phyloP scores from a whole-genome alignment of 2,888 invertebrate genomes.

The Caenorhabditis angaria region DNA sequence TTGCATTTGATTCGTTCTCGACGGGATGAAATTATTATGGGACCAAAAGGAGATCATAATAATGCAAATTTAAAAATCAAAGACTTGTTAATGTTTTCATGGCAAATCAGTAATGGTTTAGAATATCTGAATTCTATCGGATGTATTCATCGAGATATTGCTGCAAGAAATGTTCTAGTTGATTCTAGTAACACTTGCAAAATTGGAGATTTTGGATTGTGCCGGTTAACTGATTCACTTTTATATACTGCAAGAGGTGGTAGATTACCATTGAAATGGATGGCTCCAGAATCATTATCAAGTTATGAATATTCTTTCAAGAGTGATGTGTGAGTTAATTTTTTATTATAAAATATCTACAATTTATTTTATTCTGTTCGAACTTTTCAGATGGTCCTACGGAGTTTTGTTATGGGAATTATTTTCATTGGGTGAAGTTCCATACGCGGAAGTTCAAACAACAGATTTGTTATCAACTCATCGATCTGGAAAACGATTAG shows the following conservation, averaged over 20 bases:
- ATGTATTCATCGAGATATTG: constrained; percentile 67
- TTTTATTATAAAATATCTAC: not conserved
- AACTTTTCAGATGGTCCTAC: constrained; percentile 60
- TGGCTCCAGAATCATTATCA: constrained; percentile 62
- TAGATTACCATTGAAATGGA: constrained; percentile 65
- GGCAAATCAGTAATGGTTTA: constrained; percentile 67
- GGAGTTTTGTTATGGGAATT: constrained; percentile 65
- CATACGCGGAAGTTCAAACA: constrained; percentile 59
- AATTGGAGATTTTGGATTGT: constrained; percentile 67
- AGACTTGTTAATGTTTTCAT: constrained; percentile 62
- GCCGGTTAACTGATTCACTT: constrained; percentile 62
- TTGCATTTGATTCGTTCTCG: constrained; percentile 60
- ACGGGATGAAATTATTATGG: constrained; percentile 48
- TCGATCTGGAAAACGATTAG: constrained; percentile 54
- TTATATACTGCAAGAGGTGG: constrained; percentile 66
- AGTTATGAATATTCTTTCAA: constrained; percentile 64
- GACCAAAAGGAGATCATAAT: constrained; percentile 1
- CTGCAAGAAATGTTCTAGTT: constrained; percentile 64
- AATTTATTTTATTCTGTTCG: not conserved
- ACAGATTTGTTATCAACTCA: constrained; percentile 54
- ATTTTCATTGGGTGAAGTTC: constrained; percentile 66
- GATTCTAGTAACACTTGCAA: constrained; percentile 57
- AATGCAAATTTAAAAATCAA: constrained; percentile 51
- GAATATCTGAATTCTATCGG: constrained; percentile 63
- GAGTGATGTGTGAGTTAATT: constrained; percentile 59